Percentiles rank a stretch among this genome's conserved stretches.
Evolutionary conservation across 1,140 invertebrate genomes (phyloP).

Genomic region (Pygmarrhopalites habei): DNA sequence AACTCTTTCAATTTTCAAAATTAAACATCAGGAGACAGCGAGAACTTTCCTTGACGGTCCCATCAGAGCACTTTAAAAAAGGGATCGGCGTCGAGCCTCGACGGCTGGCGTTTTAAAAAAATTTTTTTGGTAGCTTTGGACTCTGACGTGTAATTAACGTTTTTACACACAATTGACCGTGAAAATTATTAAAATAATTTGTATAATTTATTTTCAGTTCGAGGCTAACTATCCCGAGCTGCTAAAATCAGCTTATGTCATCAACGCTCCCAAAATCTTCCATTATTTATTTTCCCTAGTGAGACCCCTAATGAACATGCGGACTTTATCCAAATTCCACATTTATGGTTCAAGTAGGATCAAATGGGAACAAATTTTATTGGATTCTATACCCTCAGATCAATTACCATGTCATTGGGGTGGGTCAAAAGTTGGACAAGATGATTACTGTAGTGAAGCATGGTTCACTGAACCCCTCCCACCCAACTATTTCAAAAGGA

Average conservation of each 20-base stretch:
- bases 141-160: too few species aligned
- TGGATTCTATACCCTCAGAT: slow-evolving; percentile 58
- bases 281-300: slow-evolving; percentile 73
- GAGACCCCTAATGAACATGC: slow-evolving; percentile 80
- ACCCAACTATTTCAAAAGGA: background rate
- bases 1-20: too few species aligned
- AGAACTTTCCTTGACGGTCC: too few species aligned
- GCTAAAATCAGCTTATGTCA: slow-evolving; percentile 22
- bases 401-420: slow-evolving; percentile 72
- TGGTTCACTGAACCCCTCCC: slow-evolving; percentile 7
- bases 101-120: too few species aligned
- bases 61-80: too few species aligned
- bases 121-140: too few species aligned
- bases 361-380: slow-evolving; percentile 67
- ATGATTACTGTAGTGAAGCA: slow-evolving; percentile 6
- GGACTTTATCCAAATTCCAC: slow-evolving; percentile 80
- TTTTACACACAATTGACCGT: too few species aligned
- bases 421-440: slow-evolving; percentile 48
- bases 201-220: too few species aligned
- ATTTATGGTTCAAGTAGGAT: slow-evolving; percentile 66
- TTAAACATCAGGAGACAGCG: too few species aligned
- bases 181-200: too few species aligned
- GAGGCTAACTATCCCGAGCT: slow-evolving; percentile 28
- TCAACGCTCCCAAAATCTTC: slow-evolving; percentile 69
- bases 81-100: too few species aligned